A percentile compares a stretch with the other conserved stretches of the same genome.
Evolutionary conservation across 2,797 vertebrate genomes (phyloP).

Genomic region (Menidia menidia): DNA sequence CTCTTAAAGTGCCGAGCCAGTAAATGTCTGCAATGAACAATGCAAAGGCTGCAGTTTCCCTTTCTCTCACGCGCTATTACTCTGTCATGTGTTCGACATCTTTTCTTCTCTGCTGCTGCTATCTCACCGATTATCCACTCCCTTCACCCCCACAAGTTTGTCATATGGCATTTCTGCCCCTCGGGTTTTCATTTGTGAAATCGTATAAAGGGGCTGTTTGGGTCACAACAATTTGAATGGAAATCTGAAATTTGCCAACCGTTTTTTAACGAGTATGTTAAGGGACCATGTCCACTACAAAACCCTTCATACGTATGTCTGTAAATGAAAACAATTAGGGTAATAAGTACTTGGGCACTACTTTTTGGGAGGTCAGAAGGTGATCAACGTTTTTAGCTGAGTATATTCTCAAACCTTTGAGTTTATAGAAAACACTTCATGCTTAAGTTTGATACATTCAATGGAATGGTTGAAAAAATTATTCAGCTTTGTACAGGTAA

Average conservation of each 20-base stretch:
- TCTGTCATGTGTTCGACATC: slow-evolving; percentile 61
- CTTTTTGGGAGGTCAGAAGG: background rate
- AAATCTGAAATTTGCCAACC: slow-evolving; percentile 26
- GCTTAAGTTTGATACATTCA: slow-evolving; percentile 35
- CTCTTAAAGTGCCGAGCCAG: slow-evolving; percentile 65
- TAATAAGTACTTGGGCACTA: background rate
- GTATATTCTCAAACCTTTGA: slow-evolving; percentile 1
- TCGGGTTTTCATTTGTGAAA: slow-evolving; percentile 67
- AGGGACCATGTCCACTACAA: background rate
- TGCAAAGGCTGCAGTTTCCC: slow-evolving; percentile 72
- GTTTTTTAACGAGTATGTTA: slow-evolving; percentile 9
- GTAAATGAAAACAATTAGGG: background rate
- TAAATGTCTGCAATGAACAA: slow-evolving; percentile 88
- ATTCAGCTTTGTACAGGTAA: background rate
- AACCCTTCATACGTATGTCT: background rate
- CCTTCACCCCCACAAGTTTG: slow-evolving; percentile 59
- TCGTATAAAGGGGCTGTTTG: slow-evolving; percentile 57
- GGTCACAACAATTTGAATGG: slow-evolving; percentile 32
- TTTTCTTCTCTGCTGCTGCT: slow-evolving; percentile 64
- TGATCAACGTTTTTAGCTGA: slow-evolving; percentile 8
- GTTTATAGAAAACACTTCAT: slow-evolving; percentile 21
- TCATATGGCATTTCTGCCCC: slow-evolving; percentile 69
- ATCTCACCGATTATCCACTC: slow-evolving; percentile 68
- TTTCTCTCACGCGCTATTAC: slow-evolving; percentile 57
- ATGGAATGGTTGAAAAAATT: background rate